phyloP scores from a whole-genome alignment of 1,140 invertebrate genomes.

The Drosophila dunni region DNA sequence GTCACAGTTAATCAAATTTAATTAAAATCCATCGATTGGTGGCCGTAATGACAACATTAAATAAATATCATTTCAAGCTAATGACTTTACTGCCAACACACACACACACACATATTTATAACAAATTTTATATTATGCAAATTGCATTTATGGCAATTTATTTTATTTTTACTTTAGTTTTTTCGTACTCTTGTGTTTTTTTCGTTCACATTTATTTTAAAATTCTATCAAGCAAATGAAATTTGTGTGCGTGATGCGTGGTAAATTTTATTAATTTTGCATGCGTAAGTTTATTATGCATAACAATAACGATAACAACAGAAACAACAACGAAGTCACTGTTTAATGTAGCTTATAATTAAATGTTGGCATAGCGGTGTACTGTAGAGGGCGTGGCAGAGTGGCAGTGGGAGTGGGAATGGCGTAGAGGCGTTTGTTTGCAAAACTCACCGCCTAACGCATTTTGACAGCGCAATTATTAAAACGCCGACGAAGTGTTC shows the following conservation, averaged over 20 bases:
- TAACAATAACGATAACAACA: slow-evolving; percentile 47
- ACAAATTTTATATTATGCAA: slow-evolving; percentile 60
- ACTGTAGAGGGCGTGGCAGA: not conserved
- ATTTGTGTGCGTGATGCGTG: slow-evolving; percentile 64
- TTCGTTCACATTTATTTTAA: slow-evolving; percentile 22
- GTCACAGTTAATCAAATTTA: slow-evolving; percentile 31
- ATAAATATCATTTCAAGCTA: slow-evolving; percentile 48
- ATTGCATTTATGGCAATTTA: slow-evolving; percentile 62
- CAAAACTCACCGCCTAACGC: slow-evolving; percentile 50
- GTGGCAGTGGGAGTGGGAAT: not conserved
- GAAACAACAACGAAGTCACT: slow-evolving; percentile 40
- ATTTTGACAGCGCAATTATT: slow-evolving; percentile 62
- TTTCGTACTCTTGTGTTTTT: not conserved
- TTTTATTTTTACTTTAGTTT: slow-evolving; percentile 18
- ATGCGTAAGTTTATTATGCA: slow-evolving; percentile 73
- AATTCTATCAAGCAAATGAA: slow-evolving; percentile 69
- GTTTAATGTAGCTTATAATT: slow-evolving; percentile 76
- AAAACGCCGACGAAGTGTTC: slow-evolving; percentile 37
- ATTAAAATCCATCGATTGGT: slow-evolving; percentile 4
- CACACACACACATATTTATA: slow-evolving; percentile 16
- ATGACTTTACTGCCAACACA: slow-evolving; percentile 36
- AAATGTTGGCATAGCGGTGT: slow-evolving; percentile 47
- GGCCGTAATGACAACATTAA: slow-evolving; percentile 41
- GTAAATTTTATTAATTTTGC: slow-evolving; percentile 70
- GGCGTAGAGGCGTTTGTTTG: slow-evolving; percentile 25